These are phyloP conservation scores for Euphydryas editha DNA, from an alignment of 2,888 invertebrate species.

Conservation along the genomic window DNA sequence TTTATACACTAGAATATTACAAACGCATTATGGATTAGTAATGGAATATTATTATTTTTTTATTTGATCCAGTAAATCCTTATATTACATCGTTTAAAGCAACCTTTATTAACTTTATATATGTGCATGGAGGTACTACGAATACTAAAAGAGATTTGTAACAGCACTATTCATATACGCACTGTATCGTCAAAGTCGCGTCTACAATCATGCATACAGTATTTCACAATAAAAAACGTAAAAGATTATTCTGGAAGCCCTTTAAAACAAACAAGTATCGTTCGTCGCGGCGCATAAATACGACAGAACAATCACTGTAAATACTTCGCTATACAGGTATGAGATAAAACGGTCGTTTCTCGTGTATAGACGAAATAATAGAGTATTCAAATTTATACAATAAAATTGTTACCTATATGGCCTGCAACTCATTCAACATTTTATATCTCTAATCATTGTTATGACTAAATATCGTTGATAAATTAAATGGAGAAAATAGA, in stretches of 20 bases:
- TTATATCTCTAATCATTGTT: too few relatives aligned
- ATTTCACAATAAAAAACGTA: constrained; percentile 24
- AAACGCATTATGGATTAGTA: too few relatives aligned
- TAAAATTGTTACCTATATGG: background rate
- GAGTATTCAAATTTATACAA: constrained; percentile 41
- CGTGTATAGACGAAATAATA: constrained; percentile 49
- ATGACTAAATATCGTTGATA: too few relatives aligned
- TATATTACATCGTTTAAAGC: too few relatives aligned
- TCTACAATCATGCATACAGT: constrained; percentile 2
- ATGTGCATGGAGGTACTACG: too few relatives aligned
- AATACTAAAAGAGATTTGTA: too few relatives aligned
- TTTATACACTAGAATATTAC: too few relatives aligned
- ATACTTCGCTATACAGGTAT: constrained; percentile 58
- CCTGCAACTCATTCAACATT: too few relatives aligned
- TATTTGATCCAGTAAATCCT: too few relatives aligned
- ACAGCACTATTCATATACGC: background rate
- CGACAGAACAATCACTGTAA: constrained; percentile 66
- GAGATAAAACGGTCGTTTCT: constrained; percentile 55
- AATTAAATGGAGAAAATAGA: too few relatives aligned
- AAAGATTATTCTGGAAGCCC: constrained; percentile 29
- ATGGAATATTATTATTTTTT: too few relatives aligned
- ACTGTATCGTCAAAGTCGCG: background rate
- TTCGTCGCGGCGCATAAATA: constrained; percentile 61
- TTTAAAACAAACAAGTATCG: constrained; percentile 22
- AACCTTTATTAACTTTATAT: too few relatives aligned